A percentile compares a stretch with the other conserved stretches of the same genome.
Conservation (phyloP, 2,888 invertebrate genomes). For the Lithosia quadra region DNA sequence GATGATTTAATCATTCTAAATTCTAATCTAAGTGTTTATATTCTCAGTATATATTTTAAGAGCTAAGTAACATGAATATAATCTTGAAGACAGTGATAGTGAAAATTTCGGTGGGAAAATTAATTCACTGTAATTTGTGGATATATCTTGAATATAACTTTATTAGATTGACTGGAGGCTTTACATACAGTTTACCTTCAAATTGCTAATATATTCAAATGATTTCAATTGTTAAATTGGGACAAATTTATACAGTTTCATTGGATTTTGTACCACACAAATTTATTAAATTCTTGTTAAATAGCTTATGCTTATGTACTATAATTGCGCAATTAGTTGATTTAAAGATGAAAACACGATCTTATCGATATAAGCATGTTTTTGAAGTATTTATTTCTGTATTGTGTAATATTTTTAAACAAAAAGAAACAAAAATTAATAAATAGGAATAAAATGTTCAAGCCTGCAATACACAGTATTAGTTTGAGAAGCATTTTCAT, state of each 20-base stretch:
- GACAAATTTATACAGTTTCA: constrained; percentile 35
- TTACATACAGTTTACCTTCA: constrained; percentile 34
- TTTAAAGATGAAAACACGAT: neutral
- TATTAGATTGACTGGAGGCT: constrained; percentile 38
- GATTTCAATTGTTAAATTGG: constrained; percentile 53
- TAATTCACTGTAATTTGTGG: constrained; percentile 4
- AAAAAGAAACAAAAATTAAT: too few relatives aligned
- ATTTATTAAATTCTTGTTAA: neutral
- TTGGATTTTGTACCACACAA: constrained; percentile 1
- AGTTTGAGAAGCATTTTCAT: too few relatives aligned
- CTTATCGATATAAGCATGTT: too few relatives aligned
- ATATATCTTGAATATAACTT: constrained; percentile 17
- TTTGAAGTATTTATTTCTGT: too few relatives aligned
- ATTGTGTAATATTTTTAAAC: too few relatives aligned
- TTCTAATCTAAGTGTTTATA: neutral
- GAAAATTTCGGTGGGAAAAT: constrained; percentile 13
- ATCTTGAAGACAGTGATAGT: neutral
- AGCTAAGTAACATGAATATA: neutral
- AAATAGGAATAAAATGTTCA: too few relatives aligned
- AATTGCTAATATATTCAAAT: constrained; percentile 59
- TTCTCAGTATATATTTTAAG: neutral
- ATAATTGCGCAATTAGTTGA: neutral
- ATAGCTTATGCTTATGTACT: neutral
- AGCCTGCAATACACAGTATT: too few relatives aligned
- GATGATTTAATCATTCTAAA: neutral